Conservation (phyloP, 37 sponge, comb jelly and placozoan genomes). For the Spongia lamella region DNA sequence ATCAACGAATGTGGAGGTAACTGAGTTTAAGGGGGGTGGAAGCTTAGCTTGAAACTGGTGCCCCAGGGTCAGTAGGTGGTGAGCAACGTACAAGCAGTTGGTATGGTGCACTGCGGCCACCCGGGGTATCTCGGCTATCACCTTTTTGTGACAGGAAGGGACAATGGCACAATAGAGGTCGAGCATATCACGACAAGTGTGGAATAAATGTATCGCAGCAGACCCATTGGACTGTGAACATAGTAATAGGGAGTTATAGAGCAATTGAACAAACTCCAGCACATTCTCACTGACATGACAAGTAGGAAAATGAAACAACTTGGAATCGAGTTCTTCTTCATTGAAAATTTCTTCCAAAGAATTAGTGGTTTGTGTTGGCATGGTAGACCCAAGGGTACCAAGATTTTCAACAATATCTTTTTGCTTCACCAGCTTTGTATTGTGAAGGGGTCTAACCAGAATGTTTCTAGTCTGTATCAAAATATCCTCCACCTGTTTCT, state of each 20-base stretch:
- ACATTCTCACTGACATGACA: conserved; percentile 60
- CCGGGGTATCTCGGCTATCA: conserved; percentile 50
- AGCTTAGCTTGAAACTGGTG: conserved; percentile 60
- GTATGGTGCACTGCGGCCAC: conserved; percentile 75
- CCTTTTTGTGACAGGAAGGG: conserved; percentile 46
- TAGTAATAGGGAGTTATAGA: conserved; percentile 32
- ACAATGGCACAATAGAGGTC: conserved; percentile 63
- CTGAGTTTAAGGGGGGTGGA: conserved; percentile 39
- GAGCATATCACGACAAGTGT: conserved; percentile 53
- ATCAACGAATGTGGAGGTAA: conserved; percentile 74
- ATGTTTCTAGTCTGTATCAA: conserved; percentile 45
- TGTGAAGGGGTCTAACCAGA: conserved; percentile 56
- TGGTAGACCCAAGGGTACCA: not conserved
- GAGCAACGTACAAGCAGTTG: conserved; percentile 87
- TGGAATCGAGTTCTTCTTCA: too few relatives aligned
- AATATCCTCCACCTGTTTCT: conserved; percentile 51
- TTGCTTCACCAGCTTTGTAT: conserved; percentile 5
- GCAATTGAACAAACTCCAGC: conserved; percentile 40
- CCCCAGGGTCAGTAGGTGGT: conserved; percentile 77
- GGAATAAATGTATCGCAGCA: conserved; percentile 51
- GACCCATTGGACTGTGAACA: conserved; percentile 10
- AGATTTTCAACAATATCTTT: not conserved
- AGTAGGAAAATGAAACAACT: conserved; percentile 45
- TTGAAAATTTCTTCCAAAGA: too few relatives aligned
- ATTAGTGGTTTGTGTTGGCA: too few relatives aligned